Conservation (phyloP, 2,797 vertebrate species). For the Columba guinea region DNA sequence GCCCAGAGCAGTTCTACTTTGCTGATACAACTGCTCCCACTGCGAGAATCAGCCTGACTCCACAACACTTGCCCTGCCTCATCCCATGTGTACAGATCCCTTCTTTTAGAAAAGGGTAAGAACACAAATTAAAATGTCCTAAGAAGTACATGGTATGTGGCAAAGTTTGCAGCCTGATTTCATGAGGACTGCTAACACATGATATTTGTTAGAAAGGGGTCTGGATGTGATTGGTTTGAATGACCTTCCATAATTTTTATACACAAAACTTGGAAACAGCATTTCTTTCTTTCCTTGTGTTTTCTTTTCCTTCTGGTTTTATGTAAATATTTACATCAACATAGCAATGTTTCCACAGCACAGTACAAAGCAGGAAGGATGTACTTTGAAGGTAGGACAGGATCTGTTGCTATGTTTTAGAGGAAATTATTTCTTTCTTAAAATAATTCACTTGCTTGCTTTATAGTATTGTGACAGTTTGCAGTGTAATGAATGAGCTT, state of each 20-base stretch:
- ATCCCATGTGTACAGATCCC: neutral
- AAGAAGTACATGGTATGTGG: neutral
- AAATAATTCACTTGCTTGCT: neutral
- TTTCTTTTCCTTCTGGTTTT: neutral
- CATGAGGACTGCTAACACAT: neutral
- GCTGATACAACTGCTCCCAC: neutral
- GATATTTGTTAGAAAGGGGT: neutral
- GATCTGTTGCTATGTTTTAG: neutral
- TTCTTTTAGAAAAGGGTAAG: neutral
- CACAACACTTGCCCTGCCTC: neutral
- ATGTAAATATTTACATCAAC: neutral
- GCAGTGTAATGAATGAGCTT: neutral
- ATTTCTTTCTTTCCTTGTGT: neutral
- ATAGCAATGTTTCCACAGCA: neutral
- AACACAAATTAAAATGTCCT: neutral
- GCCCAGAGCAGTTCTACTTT: neutral
- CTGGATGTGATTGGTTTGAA: neutral
- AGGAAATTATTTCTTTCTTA: neutral
- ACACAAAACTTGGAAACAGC: neutral
- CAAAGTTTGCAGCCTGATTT: neutral
- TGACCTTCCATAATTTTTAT: neutral
- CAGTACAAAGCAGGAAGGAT: neutral
- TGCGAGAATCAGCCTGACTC: neutral
- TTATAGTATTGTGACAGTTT: neutral
- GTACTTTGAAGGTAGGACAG: neutral